phyloP scores from a whole-genome alignment of 2,888 invertebrate genomes.

The Nemapogon koenigi region DNA sequence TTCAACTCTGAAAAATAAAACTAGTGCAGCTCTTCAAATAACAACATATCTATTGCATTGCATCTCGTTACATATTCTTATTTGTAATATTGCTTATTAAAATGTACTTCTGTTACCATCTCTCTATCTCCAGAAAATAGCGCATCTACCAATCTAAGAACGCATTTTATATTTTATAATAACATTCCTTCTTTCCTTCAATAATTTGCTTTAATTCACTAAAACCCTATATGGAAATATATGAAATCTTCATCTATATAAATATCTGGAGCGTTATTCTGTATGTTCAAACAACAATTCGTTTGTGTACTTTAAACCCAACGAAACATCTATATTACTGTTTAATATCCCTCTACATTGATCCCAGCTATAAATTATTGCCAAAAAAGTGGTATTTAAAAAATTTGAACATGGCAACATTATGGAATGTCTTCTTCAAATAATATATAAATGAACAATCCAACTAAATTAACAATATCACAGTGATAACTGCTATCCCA shows the following conservation, averaged over 20 bases:
- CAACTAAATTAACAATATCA: not conserved
- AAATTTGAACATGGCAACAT: too few relatives aligned
- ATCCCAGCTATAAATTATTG: too few relatives aligned
- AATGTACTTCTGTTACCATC: constrained; percentile 27
- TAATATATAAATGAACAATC: not conserved
- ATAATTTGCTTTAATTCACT: constrained; percentile 4
- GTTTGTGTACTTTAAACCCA: too few relatives aligned
- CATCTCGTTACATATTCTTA: constrained; percentile 59
- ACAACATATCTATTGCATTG: constrained; percentile 60
- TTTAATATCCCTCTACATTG: too few relatives aligned
- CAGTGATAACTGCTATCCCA: not conserved
- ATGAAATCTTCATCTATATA: constrained; percentile 6
- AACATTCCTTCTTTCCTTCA: constrained; percentile 2
- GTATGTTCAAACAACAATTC: too few relatives aligned
- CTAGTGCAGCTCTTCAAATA: constrained; percentile 65
- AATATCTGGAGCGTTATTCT: constrained; percentile 7
- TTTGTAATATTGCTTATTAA: constrained; percentile 22
- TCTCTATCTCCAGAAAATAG: constrained; percentile 53
- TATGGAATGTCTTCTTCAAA: not conserved
- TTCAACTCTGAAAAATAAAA: constrained; percentile 48
- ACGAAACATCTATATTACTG: too few relatives aligned
- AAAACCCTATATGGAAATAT: constrained; percentile 7
- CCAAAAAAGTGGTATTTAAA: too few relatives aligned
- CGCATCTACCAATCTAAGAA: constrained; percentile 62
- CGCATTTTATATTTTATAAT: constrained; percentile 28